Evolutionary conservation across 2,113 vertebrate genomes (phyloP), one percentile per base, ranked within the genome.

Genomic region (Carassius carassius): DNA sequence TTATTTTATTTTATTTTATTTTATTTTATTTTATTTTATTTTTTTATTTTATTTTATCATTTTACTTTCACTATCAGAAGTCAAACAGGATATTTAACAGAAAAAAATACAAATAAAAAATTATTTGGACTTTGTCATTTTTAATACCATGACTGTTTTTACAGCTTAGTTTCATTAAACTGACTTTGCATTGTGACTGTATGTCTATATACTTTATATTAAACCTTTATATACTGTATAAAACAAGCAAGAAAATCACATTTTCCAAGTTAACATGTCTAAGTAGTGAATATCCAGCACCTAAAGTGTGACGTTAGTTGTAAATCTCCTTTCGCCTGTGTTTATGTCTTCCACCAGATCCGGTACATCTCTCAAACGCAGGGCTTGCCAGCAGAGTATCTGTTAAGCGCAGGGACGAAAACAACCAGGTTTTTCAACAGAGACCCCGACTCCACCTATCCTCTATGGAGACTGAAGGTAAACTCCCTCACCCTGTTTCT

Each of bases 291-390:
- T 58, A 29, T 65, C n/a, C 14, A 23, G 35, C 60, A 63, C 21
- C 5, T 11, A 17, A 44, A 9, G 32, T 78, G 58, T 78, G 56
- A 78, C 32, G n/a, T 58, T 23, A 63, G 56, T 35, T 79, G 4
- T 67, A 51, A 78, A 60, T 82, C 37, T 77, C 41, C 14, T 78
- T 83, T 44, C 21, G 3, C 23, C 47, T 29, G 21, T 85, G 84
- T 69, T 88, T 32, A 7, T 87, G 23, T 17, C 77, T 16, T 88
- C 90, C 85, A 89, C 85, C 92, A 99, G 98, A 99, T 99, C 91
- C 97, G 98, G 87, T 99, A 99, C 94, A 98, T 99, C 93, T 99
- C 98, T 81, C 98, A 99, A 94, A 99, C 98, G 0, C 98, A 99
- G 91, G 98, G 98, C 81, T 95, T 99, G 90, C 98, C 98, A 63